Percentiles rank a stretch among this genome's conserved stretches.
These are phyloP conservation scores for Hirudinaria manillensis DNA, from an alignment of 2,888 invertebrate species.

Conservation along the genomic window DNA sequence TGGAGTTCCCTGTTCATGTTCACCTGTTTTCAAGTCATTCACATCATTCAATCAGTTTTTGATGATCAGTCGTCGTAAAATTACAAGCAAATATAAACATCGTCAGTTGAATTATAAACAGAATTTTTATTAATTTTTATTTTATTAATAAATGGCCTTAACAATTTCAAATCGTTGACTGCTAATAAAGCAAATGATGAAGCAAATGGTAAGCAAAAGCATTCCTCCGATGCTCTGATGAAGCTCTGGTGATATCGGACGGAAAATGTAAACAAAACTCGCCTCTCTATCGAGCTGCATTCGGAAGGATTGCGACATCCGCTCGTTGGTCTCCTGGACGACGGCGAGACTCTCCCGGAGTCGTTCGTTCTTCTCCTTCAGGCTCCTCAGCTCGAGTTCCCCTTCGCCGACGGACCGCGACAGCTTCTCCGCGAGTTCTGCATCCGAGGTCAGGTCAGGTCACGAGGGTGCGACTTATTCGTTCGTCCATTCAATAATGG, in stretches of 20 bases:
- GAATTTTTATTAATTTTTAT: no score
- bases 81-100: no score
- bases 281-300: neutral
- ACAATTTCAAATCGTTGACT: no score
- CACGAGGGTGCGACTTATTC: no score
- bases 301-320: neutral
- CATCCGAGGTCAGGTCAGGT: neutral
- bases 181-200: no score
- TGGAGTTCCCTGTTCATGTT: neutral
- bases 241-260: neutral
- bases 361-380: neutral
- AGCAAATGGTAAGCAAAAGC: neutral
- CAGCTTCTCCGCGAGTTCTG: neutral
- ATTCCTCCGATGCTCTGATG: neutral
- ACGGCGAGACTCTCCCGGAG: neutral
- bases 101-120: no score
- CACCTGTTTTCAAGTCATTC: slow-evolving; percentile 3
- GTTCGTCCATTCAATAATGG: no score
- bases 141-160: no score
- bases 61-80: neutral
- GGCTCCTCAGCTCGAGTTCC: neutral
- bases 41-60: neutral
- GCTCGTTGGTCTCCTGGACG: neutral
- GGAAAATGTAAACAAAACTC: neutral
- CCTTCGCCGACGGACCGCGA: neutral